A percentile compares a stretch with the other conserved stretches of the same genome.
Conservation (phyloP, 2,888 invertebrate genomes). For the Portevinia maculata region DNA sequence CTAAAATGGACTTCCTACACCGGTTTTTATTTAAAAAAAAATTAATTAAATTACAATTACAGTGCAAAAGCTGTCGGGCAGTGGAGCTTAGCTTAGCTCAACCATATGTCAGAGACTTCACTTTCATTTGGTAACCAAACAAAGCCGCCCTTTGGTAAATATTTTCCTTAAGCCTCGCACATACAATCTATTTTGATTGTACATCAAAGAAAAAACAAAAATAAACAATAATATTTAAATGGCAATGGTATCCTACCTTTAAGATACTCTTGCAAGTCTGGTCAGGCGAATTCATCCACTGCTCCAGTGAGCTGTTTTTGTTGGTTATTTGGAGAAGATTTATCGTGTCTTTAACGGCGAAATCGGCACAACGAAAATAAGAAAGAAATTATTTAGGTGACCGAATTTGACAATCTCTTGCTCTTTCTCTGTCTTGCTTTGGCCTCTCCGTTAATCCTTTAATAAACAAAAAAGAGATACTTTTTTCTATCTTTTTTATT, state of each 20-base stretch:
- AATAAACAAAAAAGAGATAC: conserved; percentile 3
- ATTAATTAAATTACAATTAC: conserved; percentile 5
- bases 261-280: conserved; percentile 22
- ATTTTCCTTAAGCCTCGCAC: conserved; percentile 6
- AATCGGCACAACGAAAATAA: conserved; percentile 24
- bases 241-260: conserved; percentile 43
- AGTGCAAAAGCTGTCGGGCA: not conserved
- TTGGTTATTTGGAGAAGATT: conserved; percentile 36
- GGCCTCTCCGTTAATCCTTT: conserved; percentile 57
- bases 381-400: conserved; percentile 67
- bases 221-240: conserved; percentile 3
- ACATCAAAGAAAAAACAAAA: not conserved
- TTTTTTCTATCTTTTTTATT: conserved; percentile 41
- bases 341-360: conserved; percentile 64
- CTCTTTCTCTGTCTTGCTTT: not conserved
- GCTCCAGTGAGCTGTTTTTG: conserved; percentile 2
- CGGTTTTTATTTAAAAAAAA: not conserved
- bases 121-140: not conserved
- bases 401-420: conserved; percentile 54
- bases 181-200: not conserved
- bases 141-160: conserved; percentile 12
- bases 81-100: no score
- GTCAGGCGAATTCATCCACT: conserved; percentile 38
- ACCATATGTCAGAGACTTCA: not conserved
- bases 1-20: conserved; percentile 26